phyloP scores from a whole-genome alignment of 2,113 vertebrate genomes.

The Podarcis cretensis region DNA sequence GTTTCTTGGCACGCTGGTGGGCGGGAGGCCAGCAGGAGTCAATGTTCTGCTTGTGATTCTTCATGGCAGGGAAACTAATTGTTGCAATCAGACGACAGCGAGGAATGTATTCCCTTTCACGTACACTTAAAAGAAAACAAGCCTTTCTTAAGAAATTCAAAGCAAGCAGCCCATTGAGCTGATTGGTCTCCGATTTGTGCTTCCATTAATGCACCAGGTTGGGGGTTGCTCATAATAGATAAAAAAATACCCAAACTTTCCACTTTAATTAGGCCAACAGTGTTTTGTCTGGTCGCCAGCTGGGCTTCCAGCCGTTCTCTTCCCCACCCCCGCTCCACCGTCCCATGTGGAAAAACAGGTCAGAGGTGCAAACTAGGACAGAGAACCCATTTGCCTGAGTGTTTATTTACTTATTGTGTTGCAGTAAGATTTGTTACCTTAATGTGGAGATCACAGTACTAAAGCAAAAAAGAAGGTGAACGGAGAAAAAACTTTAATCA shows the following conservation, averaged over 20 bases:
- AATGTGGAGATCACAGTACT: not conserved
- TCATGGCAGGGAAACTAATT: slow-evolving; percentile 29
- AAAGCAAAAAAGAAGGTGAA: not conserved
- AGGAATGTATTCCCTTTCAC: slow-evolving; percentile 57
- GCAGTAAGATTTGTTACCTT: not conserved
- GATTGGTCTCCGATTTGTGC: slow-evolving; percentile 49
- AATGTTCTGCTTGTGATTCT: slow-evolving; percentile 50
- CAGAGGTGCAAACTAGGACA: not conserved
- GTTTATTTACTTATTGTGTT: not conserved
- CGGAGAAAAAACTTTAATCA: no score
- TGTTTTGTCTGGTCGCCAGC: rapidly evolving
- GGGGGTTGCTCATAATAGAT: slow-evolving; percentile 38
- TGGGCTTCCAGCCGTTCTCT: not conserved
- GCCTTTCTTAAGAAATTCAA: slow-evolving; percentile 38
- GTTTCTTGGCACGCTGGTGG: slow-evolving; percentile 45
- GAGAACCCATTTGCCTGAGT: not conserved
- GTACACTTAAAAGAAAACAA: not conserved
- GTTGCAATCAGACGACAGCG: slow-evolving; percentile 7
- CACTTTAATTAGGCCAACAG: not conserved
- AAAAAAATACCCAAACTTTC: slow-evolving; percentile 29
- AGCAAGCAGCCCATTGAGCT: slow-evolving; percentile 20
- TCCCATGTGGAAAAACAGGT: not conserved
- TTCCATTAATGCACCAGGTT: slow-evolving; percentile 39
- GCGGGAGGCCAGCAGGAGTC: not conserved
- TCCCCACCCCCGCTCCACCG: no score